Conservation (phyloP, 2,113 vertebrate species). For the Alethe castanea region DNA sequence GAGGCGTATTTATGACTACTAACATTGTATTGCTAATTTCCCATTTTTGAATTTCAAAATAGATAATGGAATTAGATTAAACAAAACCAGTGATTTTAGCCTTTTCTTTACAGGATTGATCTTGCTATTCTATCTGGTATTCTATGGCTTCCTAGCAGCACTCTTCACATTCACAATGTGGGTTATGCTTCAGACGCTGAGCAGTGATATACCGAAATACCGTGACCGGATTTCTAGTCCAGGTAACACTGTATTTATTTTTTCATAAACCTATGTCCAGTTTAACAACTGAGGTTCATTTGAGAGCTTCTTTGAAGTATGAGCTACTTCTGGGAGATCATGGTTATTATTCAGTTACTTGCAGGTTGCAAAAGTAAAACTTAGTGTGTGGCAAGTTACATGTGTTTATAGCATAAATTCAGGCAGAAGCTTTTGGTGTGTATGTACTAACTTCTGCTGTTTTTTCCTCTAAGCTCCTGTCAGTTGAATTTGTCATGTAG, state of each 20-base stretch:
- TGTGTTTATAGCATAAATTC: neutral
- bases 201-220: conserved; percentile 86
- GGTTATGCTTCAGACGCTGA: conserved; percentile 94
- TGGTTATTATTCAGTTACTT: neutral
- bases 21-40: neutral
- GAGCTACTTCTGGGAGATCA: neutral
- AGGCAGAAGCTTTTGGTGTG: neutral
- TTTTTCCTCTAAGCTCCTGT: neutral
- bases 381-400: neutral
- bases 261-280: neutral
- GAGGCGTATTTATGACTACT: neutral
- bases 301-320: neutral
- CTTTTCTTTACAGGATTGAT: conserved; percentile 83
- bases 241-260: conserved; percentile 76
- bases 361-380: neutral
- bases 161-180: conserved; percentile 97
- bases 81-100: neutral
- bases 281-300: neutral
- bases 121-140: conserved; percentile 93
- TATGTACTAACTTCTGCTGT: neutral
- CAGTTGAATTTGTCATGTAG: neutral
- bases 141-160: conserved; percentile 94
- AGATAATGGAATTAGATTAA: neutral
- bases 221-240: conserved; percentile 88
- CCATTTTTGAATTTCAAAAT: neutral